These are phyloP conservation scores for Phania funesta DNA, from an alignment of 2,888 invertebrate genomes.

Conservation along the genomic window DNA sequence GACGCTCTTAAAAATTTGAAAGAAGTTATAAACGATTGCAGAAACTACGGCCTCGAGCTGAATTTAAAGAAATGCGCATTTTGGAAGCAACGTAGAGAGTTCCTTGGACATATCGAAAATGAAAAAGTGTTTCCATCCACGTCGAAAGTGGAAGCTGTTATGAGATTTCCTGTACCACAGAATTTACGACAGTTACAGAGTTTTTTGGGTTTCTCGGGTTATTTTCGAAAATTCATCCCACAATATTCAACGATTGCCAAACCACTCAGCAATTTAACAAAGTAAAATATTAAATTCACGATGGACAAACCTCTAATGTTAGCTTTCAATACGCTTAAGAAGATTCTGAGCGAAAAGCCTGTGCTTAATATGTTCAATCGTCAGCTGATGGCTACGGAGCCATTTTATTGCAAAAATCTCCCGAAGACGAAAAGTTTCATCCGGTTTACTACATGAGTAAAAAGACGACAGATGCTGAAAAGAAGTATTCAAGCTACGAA, in stretches of 20 bases:
- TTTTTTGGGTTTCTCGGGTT: constrained; percentile 44
- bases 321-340: constrained; percentile 65
- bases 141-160: constrained; percentile 30
- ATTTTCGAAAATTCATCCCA: constrained; percentile 53
- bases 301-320: background rate
- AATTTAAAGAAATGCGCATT: constrained; percentile 43
- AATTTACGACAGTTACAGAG: constrained; percentile 33
- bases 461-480: constrained; percentile 51
- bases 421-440: constrained; percentile 48
- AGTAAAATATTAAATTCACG: background rate
- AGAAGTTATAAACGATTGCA: background rate
- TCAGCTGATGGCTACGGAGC: constrained; percentile 65
- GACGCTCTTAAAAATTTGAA: background rate
- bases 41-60: background rate
- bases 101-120: constrained; percentile 57
- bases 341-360: constrained; percentile 48
- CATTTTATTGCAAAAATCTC: constrained; percentile 53
- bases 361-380: constrained; percentile 61
- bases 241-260: constrained; percentile 19
- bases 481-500: constrained; percentile 66
- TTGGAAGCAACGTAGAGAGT: constrained; percentile 39
- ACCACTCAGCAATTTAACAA: constrained; percentile 24
- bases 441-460: constrained; percentile 65
- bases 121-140: constrained; percentile 50
- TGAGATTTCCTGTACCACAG: constrained; percentile 32